Evolutionary conservation across 2,888 invertebrate genomes (phyloP), one percentile per base, ranked within the genome.

Genomic region (Polyommatus iphigenia): DNA sequence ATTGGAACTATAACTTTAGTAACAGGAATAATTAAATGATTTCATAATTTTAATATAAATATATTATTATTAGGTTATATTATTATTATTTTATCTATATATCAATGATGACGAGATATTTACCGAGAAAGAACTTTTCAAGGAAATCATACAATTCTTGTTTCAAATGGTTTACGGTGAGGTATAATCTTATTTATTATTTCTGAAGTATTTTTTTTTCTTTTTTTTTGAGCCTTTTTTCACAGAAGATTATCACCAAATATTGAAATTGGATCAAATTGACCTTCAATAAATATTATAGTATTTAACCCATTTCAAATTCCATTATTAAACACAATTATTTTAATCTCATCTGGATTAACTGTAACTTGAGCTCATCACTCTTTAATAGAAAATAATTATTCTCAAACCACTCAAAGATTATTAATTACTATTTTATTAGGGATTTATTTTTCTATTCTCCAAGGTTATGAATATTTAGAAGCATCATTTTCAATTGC

Each of bases 111-210:
- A 95, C 96, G 96, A 86, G 96, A 96, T 92, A 87, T 96, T 71
- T 91, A 93, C 29, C 96, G 96, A 82, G 96, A 96, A 95, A 93
- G 95, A 82, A 95, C 96, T 0, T 94, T 92, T 78, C 96, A 96
- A 95, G 96, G 96, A 2, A 87, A 94, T 78, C 96, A 97, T 85
- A 96, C 96, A 0, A 87, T 89, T 36, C 84, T 89, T 85, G 96
- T 96, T 1, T 89, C 90, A 13, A 92, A 91, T 86, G 95, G 96
- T 2, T 84, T 97, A 87, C 95, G 95, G 79, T 95, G 95, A 94
- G 96, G 96, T 83, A 96, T 96, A 95, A 95, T 96, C 87, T 87
- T 96, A 91, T 96, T 96, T 94, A 96, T 96, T 95, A 87, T 95
- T 7, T 96, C 96, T 76, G 96, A 96, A 95, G n/a, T n/a, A n/a